Conservation (phyloP, 2,888 invertebrate genomes). For the Ceratothoa steindachneri region DNA sequence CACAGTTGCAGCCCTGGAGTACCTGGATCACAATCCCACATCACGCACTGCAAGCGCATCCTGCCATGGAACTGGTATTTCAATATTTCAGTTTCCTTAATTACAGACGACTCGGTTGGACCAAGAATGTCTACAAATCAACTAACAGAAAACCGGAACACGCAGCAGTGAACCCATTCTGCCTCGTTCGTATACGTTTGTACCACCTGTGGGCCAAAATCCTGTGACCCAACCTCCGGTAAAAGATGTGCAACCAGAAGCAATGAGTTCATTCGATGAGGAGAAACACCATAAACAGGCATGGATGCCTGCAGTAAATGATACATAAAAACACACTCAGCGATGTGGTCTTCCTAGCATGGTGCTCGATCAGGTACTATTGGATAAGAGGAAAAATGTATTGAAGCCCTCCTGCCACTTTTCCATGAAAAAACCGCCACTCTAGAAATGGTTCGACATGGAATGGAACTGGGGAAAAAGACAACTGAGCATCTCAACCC, state of each 20-base stretch:
- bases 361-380: background rate
- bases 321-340: background rate
- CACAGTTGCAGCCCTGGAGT: no score
- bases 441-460: slow-evolving; percentile 14
- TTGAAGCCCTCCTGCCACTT: slow-evolving; percentile 5
- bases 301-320: background rate
- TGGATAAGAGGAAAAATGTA: background rate
- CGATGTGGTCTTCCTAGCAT: slow-evolving; percentile 2
- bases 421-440: slow-evolving; percentile 7
- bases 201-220: slow-evolving; percentile 4
- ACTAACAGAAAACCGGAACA: background rate
- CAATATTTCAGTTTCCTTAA: no score
- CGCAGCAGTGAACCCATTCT: background rate
- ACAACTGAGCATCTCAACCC: slow-evolving; percentile 16
- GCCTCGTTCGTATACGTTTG: background rate
- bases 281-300: slow-evolving; percentile 5
- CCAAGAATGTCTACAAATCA: background rate
- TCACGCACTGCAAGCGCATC: no score
- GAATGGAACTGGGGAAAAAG: slow-evolving; percentile 5
- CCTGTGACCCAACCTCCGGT: background rate
- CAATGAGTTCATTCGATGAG: background rate
- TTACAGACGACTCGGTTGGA: no score
- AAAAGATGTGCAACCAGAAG: background rate
- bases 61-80: no score
- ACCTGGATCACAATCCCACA: no score